Evolutionary conservation across 2,888 invertebrate species (phyloP).

Genomic region (Mimumesa dahlbomi): DNA sequence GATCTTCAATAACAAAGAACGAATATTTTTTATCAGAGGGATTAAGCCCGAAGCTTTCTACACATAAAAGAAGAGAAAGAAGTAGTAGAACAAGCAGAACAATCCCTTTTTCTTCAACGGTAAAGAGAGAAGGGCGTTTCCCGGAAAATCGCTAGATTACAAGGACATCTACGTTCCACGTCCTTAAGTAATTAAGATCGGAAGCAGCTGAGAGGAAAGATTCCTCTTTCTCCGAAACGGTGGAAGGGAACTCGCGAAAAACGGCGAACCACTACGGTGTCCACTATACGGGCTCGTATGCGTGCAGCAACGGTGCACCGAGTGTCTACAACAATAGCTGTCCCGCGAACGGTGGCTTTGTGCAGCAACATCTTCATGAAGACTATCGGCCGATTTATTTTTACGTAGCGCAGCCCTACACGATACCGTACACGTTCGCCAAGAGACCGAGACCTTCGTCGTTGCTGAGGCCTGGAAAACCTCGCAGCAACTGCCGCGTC

Average conservation of each 20-base stretch:
- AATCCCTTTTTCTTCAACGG: too few species aligned
- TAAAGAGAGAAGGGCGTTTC: too few species aligned
- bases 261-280: constrained; percentile 77
- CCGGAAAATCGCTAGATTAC: too few species aligned
- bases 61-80: too few species aligned
- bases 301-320: constrained; percentile 75
- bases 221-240: constrained; percentile 61
- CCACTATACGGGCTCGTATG: constrained; percentile 74
- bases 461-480: constrained; percentile 68
- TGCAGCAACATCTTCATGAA: constrained; percentile 68
- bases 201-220: constrained; percentile 19
- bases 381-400: constrained; percentile 77
- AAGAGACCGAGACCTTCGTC: constrained; percentile 73
- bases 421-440: constrained; percentile 76
- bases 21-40: too few species aligned
- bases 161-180: too few species aligned
- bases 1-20: too few species aligned
- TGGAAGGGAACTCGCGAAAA: constrained; percentile 76
- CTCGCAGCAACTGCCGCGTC: constrained; percentile 71
- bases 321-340: constrained; percentile 70
- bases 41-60: too few species aligned
- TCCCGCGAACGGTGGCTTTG: constrained; percentile 60
- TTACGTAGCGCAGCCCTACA: constrained; percentile 77
- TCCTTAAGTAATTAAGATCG: too few species aligned
- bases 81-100: too few species aligned